phyloP scores from a whole-genome alignment of 2,888 invertebrate species.

The Acanthosepion pharaonis region DNA sequence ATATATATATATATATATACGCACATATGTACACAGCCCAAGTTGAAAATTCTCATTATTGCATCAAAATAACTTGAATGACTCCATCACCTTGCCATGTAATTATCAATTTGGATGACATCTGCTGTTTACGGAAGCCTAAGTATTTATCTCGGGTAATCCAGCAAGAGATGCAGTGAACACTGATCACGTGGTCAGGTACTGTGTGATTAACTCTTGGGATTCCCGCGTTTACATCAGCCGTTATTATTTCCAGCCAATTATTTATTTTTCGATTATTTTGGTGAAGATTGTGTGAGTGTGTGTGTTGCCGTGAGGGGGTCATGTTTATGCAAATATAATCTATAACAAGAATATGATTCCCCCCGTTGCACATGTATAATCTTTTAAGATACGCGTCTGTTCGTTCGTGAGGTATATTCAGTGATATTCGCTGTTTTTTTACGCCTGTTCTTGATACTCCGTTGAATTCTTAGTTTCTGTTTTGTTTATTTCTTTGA shows the following conservation, averaged over 20 bases:
- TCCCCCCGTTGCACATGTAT: not conserved
- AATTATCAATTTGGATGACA: not conserved
- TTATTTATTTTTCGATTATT: not conserved
- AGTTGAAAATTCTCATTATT: not conserved
- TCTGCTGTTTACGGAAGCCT: not conserved
- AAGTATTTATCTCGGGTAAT: not conserved
- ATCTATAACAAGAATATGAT: not conserved
- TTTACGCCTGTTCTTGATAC: not conserved
- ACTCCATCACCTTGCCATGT: not conserved
- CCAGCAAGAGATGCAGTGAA: not conserved
- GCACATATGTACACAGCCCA: not conserved
- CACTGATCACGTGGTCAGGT: not conserved
- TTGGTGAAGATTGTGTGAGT: not conserved
- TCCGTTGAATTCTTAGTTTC: not conserved
- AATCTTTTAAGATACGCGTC: not conserved
- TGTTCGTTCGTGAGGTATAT: not conserved
- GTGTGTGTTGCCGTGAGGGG: not conserved
- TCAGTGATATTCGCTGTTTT: not conserved
- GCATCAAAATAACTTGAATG: not conserved
- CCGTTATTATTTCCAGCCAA: not conserved
- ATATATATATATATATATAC: not conserved
- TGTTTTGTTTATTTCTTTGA: not conserved
- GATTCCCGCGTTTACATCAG: not conserved
- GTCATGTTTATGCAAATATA: not conserved
- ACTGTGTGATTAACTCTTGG: not conserved